Percentiles rank a stretch among this genome's conserved stretches.
Evolutionary conservation across 2,797 vertebrate genomes (phyloP).

Genomic region (Mormyrus hasselquistii): DNA sequence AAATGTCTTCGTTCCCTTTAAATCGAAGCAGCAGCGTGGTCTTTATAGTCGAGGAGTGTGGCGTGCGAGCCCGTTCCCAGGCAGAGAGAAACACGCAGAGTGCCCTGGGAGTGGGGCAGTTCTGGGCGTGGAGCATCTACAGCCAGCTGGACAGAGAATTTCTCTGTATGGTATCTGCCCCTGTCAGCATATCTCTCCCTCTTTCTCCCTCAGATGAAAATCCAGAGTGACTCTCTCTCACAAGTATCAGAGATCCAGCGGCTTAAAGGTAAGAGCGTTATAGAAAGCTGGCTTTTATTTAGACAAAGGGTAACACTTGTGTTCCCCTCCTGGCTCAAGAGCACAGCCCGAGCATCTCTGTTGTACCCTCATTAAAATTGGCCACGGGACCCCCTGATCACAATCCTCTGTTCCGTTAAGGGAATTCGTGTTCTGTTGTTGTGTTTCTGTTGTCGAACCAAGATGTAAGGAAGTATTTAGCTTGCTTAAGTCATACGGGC

Average conservation of each 20-base stretch:
- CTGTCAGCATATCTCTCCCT: neutral
- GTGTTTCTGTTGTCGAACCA: neutral
- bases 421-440: neutral
- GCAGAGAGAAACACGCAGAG: neutral
- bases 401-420: neutral
- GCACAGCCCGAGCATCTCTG: neutral
- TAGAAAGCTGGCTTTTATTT: neutral
- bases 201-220: slow-evolving; percentile 64
- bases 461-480: neutral
- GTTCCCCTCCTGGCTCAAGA: neutral
- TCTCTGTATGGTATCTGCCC: neutral
- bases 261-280: slow-evolving; percentile 75
- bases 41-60: neutral
- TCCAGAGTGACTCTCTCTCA: slow-evolving; percentile 75
- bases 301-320: neutral
- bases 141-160: neutral
- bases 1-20: neutral
- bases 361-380: neutral
- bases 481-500: neutral
- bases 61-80: neutral
- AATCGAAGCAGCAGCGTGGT: neutral
- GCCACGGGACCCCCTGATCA: neutral
- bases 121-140: neutral
- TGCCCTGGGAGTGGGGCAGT: neutral
- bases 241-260: slow-evolving; percentile 83